phyloP scores from a whole-genome alignment of 2,888 invertebrate species.

The Andrena minutula region DNA sequence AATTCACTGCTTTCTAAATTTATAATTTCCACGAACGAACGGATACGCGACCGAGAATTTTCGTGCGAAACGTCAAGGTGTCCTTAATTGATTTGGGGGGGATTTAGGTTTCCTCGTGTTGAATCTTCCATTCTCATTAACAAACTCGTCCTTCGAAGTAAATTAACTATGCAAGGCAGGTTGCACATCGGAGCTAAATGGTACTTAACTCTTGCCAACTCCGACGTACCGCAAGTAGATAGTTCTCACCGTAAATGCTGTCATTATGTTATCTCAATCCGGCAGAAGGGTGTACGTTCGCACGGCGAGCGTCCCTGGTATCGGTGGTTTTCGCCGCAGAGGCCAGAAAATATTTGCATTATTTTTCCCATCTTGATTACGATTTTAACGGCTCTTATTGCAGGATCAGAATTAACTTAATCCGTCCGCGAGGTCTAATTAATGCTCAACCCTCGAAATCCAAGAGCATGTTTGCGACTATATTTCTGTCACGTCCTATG shows the following conservation, averaged over 20 bases:
- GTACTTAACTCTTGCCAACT: constrained; percentile 73
- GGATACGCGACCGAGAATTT: constrained; percentile 27
- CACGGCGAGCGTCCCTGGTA: constrained; percentile 41
- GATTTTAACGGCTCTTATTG: constrained; percentile 66
- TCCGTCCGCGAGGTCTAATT: constrained; percentile 59
- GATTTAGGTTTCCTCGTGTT: constrained; percentile 48
- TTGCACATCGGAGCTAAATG: constrained; percentile 68
- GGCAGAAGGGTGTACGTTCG: constrained; percentile 70
- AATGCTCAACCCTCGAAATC: constrained; percentile 52
- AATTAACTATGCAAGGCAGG: constrained; percentile 66
- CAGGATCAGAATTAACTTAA: constrained; percentile 63
- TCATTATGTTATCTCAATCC: constrained; percentile 79
- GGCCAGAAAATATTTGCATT: constrained; percentile 58
- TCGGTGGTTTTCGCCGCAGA: constrained; percentile 44
- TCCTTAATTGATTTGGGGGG: constrained; percentile 53
- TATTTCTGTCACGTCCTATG: neutral
- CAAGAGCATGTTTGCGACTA: neutral
- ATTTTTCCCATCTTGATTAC: constrained; percentile 62
- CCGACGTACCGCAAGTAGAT: constrained; percentile 74
- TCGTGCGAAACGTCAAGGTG: constrained; percentile 13
- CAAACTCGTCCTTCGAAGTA: constrained; percentile 61
- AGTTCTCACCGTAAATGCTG: constrained; percentile 75
- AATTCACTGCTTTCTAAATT: no score
- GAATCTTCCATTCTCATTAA: constrained; percentile 67
- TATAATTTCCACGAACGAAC: neutral